phyloP scores from a whole-genome alignment of 2,888 invertebrate species.

The Stegophylla sp. region DNA sequence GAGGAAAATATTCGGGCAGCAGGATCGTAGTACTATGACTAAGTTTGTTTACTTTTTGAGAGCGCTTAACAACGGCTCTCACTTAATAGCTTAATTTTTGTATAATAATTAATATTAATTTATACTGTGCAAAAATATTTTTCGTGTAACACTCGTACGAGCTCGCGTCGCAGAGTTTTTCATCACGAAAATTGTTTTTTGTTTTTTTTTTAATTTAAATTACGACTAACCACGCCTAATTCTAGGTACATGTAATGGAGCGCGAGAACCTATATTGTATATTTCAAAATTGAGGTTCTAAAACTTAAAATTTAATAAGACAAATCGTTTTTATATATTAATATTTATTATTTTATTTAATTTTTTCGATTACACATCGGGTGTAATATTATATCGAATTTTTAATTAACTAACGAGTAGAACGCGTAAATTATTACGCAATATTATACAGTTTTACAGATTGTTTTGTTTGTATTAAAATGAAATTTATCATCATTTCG shows the following conservation, averaged over 20 bases:
- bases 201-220: too few species aligned
- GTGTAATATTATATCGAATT: too few species aligned
- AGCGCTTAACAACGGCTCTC: not conserved
- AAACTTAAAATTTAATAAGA: not conserved
- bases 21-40: not conserved
- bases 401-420: too few species aligned
- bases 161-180: not conserved
- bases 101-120: too few species aligned
- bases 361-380: not conserved
- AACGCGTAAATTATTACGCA: too few species aligned
- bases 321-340: not conserved
- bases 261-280: constrained; percentile 5
- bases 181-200: not conserved
- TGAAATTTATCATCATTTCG: too few species aligned
- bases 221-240: not conserved
- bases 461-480: too few species aligned
- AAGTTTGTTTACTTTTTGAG: too few species aligned
- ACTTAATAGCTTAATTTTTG: not conserved
- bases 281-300: constrained; percentile 3
- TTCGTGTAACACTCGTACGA: not conserved
- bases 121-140: constrained; percentile 34
- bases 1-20: not conserved
- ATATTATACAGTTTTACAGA: too few species aligned
- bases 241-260: constrained; percentile 34
- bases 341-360: too few species aligned